Conservation (phyloP, 2,888 invertebrate genomes). For the Plagodis pulveraria region DNA sequence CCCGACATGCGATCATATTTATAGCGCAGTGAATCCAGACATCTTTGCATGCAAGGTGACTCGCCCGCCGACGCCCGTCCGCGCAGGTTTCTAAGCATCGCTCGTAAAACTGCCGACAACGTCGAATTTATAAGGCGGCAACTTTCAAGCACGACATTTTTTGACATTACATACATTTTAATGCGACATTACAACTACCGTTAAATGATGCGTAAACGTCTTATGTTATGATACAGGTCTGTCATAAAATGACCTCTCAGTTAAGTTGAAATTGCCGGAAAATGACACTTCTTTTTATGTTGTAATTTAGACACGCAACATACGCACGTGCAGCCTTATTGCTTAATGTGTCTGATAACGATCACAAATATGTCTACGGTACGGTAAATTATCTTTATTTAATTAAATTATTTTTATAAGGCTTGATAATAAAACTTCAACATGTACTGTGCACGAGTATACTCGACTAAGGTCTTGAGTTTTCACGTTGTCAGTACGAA, state of each 20-base stretch:
- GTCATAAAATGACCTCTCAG: slow-evolving; percentile 42
- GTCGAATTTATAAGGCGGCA: slow-evolving; percentile 51
- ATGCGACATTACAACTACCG: slow-evolving; percentile 63
- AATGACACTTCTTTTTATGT: slow-evolving; percentile 40
- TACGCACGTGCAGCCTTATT: slow-evolving; percentile 48
- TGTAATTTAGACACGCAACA: slow-evolving; percentile 48
- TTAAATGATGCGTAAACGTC: slow-evolving; percentile 53
- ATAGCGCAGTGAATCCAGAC: slow-evolving; percentile 50
- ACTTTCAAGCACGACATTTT: slow-evolving; percentile 59
- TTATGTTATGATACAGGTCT: slow-evolving; percentile 56
- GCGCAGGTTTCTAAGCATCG: slow-evolving; percentile 55
- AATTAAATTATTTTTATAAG: too few species aligned
- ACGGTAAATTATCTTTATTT: too few species aligned
- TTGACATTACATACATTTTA: slow-evolving; percentile 66
- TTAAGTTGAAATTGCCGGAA: slow-evolving; percentile 46
- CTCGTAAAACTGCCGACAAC: slow-evolving; percentile 61
- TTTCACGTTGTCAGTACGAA: too few species aligned
- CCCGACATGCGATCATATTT: slow-evolving; percentile 60
- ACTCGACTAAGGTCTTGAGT: too few species aligned
- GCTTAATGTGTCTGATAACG: slow-evolving; percentile 26
- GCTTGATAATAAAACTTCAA: too few species aligned
- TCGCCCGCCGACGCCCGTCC: slow-evolving; percentile 42
- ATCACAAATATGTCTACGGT: slow-evolving; percentile 20
- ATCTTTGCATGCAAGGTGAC: slow-evolving; percentile 63
- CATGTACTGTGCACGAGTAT: too few species aligned